These are phyloP conservation scores for Dendroctonus valens DNA, from an alignment of 1,140 invertebrate genomes.

Conservation along the genomic window DNA sequence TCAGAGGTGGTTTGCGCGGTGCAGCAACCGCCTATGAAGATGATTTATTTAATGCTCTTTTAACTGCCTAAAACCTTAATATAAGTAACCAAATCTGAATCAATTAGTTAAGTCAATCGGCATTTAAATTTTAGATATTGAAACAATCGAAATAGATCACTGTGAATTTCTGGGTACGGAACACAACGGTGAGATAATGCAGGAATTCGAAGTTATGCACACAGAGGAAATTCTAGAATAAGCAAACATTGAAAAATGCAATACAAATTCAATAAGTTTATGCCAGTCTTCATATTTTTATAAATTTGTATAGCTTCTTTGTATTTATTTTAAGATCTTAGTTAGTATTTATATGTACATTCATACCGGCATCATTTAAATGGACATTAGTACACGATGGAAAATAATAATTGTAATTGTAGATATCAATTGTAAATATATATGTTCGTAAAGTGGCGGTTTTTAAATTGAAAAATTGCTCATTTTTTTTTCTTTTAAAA, in stretches of 20 bases:
- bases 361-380: neutral
- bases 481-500: too few species aligned
- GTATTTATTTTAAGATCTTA: conserved; percentile 13
- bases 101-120: too few species aligned
- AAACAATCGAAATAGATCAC: conserved; percentile 7
- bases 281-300: neutral
- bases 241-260: neutral
- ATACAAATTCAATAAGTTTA: conserved; percentile 3
- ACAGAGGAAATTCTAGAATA: conserved; percentile 14
- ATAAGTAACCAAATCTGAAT: too few species aligned
- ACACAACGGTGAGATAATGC: conserved; percentile 10
- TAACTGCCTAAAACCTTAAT: too few species aligned
- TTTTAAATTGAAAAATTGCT: too few species aligned
- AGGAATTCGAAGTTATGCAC: conserved; percentile 20
- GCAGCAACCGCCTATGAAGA: too few species aligned
- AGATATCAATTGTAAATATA: conserved; percentile 1
- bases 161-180: conserved; percentile 6
- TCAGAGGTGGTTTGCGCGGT: too few species aligned
- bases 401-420: too few species aligned
- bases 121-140: neutral
- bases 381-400: too few species aligned
- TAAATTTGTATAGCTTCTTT: conserved; percentile 4
- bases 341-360: conserved; percentile 19
- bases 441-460: neutral
- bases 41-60: too few species aligned